Evolutionary conservation across 2,797 vertebrate species (phyloP).

Genomic region (Arctocebus calabarensis): DNA sequence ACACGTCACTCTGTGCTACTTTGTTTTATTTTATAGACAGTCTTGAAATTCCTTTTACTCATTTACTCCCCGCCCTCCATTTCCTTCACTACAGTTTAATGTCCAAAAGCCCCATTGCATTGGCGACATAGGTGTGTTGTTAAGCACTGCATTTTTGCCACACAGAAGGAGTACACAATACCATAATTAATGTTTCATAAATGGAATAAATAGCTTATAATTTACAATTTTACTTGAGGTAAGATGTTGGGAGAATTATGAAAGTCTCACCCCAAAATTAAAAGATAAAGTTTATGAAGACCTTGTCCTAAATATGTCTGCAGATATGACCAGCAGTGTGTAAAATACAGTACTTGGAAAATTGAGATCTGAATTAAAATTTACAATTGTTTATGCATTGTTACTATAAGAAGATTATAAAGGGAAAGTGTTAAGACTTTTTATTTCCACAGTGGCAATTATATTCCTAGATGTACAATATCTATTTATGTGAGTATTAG

Average conservation of each 20-base stretch:
- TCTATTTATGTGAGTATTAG: neutral
- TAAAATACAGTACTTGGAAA: neutral
- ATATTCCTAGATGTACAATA: neutral
- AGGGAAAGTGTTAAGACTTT: neutral
- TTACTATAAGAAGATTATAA: neutral
- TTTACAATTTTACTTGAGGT: slow-evolving; percentile 1
- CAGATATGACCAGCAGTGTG: neutral
- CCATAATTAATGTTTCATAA: neutral
- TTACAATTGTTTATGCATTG: neutral
- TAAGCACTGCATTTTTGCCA: neutral
- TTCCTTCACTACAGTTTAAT: neutral
- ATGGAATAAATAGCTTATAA: neutral
- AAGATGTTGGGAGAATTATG: neutral
- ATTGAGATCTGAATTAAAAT: slow-evolving; percentile 22
- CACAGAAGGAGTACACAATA: neutral
- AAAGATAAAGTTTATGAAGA: neutral
- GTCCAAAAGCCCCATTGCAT: neutral
- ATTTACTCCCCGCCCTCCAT: neutral
- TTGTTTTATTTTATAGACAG: neutral
- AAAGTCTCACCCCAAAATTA: neutral
- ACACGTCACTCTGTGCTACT: neutral
- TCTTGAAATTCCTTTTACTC: neutral
- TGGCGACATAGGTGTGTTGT: neutral
- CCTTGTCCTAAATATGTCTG: slow-evolving; percentile 2
- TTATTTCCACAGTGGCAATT: neutral